Evolutionary conservation across 2,888 invertebrate species (phyloP).

Genomic region (Drosophila quinaria): DNA sequence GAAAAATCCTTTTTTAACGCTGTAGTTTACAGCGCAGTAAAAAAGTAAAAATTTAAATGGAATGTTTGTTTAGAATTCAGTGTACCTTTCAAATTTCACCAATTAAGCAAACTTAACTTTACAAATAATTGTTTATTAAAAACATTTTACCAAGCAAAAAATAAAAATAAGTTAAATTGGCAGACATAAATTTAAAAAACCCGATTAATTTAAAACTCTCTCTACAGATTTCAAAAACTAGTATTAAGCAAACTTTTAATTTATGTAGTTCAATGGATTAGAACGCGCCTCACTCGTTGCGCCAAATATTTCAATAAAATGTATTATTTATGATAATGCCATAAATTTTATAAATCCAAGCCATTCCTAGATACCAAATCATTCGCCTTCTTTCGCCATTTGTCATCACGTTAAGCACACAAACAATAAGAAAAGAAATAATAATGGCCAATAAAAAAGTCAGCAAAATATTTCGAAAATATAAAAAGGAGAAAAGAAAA

Average conservation of each 20-base stretch:
- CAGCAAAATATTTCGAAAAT: constrained; percentile 56
- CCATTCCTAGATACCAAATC: constrained; percentile 9
- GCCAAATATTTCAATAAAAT: constrained; percentile 7
- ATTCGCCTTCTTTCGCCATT: constrained; percentile 44
- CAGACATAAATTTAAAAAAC: neutral
- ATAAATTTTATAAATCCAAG: constrained; percentile 19
- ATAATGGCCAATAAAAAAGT: constrained; percentile 65
- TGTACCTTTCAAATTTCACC: neutral
- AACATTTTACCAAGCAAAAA: neutral
- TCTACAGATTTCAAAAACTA: neutral
- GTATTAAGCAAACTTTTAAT: too few species aligned
- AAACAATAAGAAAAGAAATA: constrained; percentile 24
- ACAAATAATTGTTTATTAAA: neutral
- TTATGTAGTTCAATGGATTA: neutral
- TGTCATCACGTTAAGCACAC: constrained; percentile 60
- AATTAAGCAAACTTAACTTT: neutral
- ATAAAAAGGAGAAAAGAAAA: constrained; percentile 9
- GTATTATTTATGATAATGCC: constrained; percentile 10
- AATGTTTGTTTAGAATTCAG: neutral
- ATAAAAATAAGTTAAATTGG: neutral
- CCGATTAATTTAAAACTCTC: neutral
- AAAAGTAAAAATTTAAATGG: neutral
- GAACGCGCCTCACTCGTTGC: neutral
- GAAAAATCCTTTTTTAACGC: neutral
- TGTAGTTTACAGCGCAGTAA: neutral